Percentiles rank a stretch among this genome's conserved stretches.
Evolutionary conservation across 2,888 invertebrate species (phyloP).

Genomic region (Nasonovia ribisnigri): DNA sequence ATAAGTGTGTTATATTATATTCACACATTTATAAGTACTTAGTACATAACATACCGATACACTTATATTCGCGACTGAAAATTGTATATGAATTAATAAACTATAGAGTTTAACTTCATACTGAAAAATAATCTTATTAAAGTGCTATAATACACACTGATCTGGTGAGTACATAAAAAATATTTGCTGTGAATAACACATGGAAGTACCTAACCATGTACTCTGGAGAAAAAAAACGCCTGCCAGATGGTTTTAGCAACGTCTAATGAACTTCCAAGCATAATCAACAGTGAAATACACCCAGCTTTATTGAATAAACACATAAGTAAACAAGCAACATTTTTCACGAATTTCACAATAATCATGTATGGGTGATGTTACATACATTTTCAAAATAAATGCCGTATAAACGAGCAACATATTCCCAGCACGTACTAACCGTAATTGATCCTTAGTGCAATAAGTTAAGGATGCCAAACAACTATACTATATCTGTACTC

Average conservation of each 20-base stretch:
- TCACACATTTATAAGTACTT: background rate
- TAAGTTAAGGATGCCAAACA: constrained; percentile 31
- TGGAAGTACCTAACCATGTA: background rate
- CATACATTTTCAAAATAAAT: constrained; percentile 10
- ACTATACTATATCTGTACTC: background rate
- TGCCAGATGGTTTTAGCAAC: background rate
- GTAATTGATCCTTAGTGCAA: constrained; percentile 42
- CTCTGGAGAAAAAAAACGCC: background rate
- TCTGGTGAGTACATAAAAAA: constrained; percentile 1
- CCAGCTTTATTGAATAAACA: background rate
- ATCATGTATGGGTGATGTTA: constrained; percentile 3
- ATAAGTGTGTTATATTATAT: background rate
- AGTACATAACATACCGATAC: background rate
- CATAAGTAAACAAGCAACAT: background rate
- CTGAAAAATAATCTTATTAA: background rate
- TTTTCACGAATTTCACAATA: background rate
- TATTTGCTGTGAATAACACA: constrained; percentile 17
- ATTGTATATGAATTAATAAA: background rate
- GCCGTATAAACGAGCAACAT: background rate
- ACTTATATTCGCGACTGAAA: background rate
- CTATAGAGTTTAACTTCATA: background rate
- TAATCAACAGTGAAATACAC: background rate
- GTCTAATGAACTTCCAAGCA: constrained; percentile 26
- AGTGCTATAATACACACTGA: background rate
- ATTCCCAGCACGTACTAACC: constrained; percentile 24